These are phyloP conservation scores for Okapia johnstoni DNA, from an alignment of 2,113 vertebrate genomes.

Conservation along the genomic window DNA sequence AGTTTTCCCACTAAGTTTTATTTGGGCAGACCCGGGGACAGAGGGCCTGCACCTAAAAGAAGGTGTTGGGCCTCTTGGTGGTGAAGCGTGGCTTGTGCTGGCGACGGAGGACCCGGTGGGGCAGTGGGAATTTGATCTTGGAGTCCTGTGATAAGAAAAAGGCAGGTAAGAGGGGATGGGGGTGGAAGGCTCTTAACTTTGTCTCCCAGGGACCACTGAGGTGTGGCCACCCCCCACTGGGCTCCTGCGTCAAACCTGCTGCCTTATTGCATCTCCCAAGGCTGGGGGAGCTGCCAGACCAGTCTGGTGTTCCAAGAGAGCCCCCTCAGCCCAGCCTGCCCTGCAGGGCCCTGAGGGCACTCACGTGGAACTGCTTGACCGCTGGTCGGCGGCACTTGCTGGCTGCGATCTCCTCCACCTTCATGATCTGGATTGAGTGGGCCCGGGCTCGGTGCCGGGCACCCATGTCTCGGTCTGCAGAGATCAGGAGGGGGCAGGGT, in stretches of 20 bases:
- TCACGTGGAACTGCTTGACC: conserved; percentile 99
- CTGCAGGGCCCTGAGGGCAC: conserved; percentile 40
- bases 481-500: rapidly evolving
- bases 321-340: background rate
- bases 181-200: background rate
- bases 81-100: conserved; percentile 99
- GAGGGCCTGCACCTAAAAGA: conserved; percentile 83
- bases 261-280: background rate
- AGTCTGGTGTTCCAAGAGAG: background rate
- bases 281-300: background rate
- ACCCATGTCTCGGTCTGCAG: conserved; percentile 95
- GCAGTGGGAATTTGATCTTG: conserved; percentile 99
- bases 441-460: conserved; percentile 95
- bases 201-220: background rate
- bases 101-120: conserved; percentile 94
- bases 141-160: conserved; percentile 86
- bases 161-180: background rate
- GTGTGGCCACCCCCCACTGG: background rate
- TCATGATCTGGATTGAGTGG: conserved; percentile 98
- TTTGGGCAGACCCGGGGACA: background rate
- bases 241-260: background rate
- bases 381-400: conserved; percentile 97
- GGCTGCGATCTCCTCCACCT: conserved; percentile 94
- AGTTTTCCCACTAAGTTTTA: background rate
- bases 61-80: conserved; percentile 99